Base-by-base conservation (phyloP, 2,797 vertebrate genomes). In the Siniperca scherzeri region DNA sequence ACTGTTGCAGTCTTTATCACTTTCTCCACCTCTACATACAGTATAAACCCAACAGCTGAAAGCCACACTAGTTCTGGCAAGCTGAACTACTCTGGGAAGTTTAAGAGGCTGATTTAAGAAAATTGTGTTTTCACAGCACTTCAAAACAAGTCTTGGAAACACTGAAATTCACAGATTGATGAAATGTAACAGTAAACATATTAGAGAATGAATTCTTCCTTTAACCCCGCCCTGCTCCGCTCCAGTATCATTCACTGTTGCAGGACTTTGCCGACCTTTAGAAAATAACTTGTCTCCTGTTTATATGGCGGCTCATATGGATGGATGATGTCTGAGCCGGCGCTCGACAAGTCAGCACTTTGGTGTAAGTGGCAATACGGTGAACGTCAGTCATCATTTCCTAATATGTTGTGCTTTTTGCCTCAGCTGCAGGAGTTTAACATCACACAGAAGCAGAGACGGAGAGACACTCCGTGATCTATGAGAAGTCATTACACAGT, bases 191-290 rank as follows among this genome's bases (percentile, higher is more conserved):
- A 8, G n/a, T 50, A 33, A 57, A 56, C 36, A 42, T 25, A 61
- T 22, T 8, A 38, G 8, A 30, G 3, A n/a, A 7, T 74, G 22
- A 8, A 50, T 61, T 30, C n/a, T 46, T 50, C 53, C 21, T 66
- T 38, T 19, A 46, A 25, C 19, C 27, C 4, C 1, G 2, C 61
- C 19, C 25, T 36, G 25, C 66, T 17, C 30, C 0, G 56, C 42
- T 68, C 44, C 19, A 5, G 19, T 17, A 66, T 77, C 55, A 53
- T 27, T 52, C 77, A 27, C 44, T 33, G 48, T 9, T 44, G 70
- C 11, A 25, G 66, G 68, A 82, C 57, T 79, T 60, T 76, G 74
- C 83, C 78, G 89, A 92, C 78, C 78, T 90, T 81, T 70, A 66
- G 67, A 67, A 86, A 86, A 70, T 38, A 70, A 57, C 70, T 44